phyloP scores from a whole-genome alignment of 64 coral and sea anemone genomes.

The Acropora yongei region DNA sequence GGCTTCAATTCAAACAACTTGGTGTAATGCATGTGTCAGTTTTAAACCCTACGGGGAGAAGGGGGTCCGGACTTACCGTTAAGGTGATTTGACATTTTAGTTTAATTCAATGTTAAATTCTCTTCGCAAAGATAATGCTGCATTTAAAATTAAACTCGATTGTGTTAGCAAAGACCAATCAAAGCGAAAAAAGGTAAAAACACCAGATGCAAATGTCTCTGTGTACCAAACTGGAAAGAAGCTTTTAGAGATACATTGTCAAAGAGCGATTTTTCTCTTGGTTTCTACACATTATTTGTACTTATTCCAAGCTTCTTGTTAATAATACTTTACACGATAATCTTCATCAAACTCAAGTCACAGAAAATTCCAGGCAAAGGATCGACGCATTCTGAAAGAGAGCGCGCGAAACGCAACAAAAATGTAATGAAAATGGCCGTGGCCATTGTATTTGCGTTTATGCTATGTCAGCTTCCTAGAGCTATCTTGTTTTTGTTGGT shows the following conservation, averaged over 20 bases:
- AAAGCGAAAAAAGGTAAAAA: too few relatives aligned
- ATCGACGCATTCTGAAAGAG: background rate
- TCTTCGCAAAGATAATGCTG: too few relatives aligned
- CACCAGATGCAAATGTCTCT: too few relatives aligned
- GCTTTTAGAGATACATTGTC: background rate
- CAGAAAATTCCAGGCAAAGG: conserved; percentile 15
- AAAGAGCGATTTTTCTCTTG: background rate
- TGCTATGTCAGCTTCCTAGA: conserved; percentile 7
- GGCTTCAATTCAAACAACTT: too few relatives aligned
- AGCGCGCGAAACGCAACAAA: conserved; percentile 28
- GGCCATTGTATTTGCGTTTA: conserved; percentile 16
- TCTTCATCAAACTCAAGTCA: conserved; percentile 3
- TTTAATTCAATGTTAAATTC: too few relatives aligned
- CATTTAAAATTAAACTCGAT: too few relatives aligned
- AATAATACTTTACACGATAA: conserved; percentile 21
- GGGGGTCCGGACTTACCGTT: too few relatives aligned
- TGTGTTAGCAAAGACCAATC: too few relatives aligned
- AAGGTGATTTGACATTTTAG: too few relatives aligned
- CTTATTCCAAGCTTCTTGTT: background rate
- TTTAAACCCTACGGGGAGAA: too few relatives aligned
- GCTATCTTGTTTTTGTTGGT: too few relatives aligned
- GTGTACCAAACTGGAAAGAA: background rate
- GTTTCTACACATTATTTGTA: background rate
- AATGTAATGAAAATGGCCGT: background rate
- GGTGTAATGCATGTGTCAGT: too few relatives aligned